These are phyloP conservation scores for Arrhamphus sclerolepis DNA, from an alignment of 2,797 vertebrate species.

Conservation along the genomic window DNA sequence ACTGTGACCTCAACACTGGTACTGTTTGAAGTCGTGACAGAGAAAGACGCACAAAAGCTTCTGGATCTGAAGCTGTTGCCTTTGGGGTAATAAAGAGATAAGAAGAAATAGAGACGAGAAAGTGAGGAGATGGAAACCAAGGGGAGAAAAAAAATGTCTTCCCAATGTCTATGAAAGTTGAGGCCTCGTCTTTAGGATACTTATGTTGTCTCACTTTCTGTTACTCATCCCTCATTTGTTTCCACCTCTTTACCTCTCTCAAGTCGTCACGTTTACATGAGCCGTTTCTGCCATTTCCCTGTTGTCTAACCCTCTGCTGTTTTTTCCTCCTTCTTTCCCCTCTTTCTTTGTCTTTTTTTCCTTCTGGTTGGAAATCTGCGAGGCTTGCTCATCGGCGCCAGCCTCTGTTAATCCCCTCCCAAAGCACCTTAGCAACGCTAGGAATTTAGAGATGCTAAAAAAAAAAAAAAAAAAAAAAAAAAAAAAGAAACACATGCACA, in stretches of 20 bases:
- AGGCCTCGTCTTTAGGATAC: conserved; percentile 61
- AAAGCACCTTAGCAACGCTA: conserved; percentile 85
- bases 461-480: conserved; percentile 79
- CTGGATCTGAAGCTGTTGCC: conserved; percentile 67
- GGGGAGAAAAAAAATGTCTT: conserved; percentile 14
- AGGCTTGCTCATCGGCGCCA: conserved; percentile 81
- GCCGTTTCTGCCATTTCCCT: conserved; percentile 66
- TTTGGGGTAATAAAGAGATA: conserved; percentile 50
- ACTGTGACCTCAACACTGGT: conserved; percentile 62
- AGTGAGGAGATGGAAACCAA: conserved; percentile 26
- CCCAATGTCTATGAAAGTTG: conserved; percentile 50
- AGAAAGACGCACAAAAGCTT: conserved; percentile 62
- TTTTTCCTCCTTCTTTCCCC: conserved; percentile 64
- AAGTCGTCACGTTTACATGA: conserved; percentile 80
- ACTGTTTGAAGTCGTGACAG: conserved; percentile 74
- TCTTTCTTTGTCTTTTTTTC: conserved; percentile 71
- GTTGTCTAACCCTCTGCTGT: conserved; percentile 71
- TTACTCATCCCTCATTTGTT: conserved; percentile 40
- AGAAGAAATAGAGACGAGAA: conserved; percentile 48
- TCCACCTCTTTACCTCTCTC: conserved; percentile 73
- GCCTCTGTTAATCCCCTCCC: conserved; percentile 81
- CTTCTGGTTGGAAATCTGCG: conserved; percentile 79
- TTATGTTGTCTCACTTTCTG: conserved; percentile 58
- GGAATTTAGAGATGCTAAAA: conserved; percentile 82
- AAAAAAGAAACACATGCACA: conserved; percentile 62